Percentiles rank a stretch among this genome's conserved stretches.
Conservation (phyloP, 1,140 invertebrate genomes). For the Drosophila subobscura region DNA sequence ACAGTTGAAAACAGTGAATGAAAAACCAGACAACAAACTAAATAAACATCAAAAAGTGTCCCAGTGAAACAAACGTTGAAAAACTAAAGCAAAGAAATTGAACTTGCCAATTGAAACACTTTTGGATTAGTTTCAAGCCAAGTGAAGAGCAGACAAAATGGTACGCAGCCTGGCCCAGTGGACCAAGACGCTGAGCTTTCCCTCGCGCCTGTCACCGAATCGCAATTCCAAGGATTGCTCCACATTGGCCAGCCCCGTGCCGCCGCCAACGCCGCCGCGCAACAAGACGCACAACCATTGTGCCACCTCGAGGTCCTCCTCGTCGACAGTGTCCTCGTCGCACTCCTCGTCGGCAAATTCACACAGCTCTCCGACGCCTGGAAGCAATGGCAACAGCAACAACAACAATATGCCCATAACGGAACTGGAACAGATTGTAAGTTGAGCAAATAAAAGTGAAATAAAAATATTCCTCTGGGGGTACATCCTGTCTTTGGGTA, state of each 20-base stretch:
- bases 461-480: slow-evolving; percentile 3
- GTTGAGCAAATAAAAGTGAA: slow-evolving; percentile 55
- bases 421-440: slow-evolving; percentile 87
- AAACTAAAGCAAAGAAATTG: slow-evolving; percentile 3
- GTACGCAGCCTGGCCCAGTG: slow-evolving; percentile 93
- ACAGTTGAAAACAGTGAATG: slow-evolving; percentile 49
- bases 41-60: slow-evolving; percentile 13
- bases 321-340: slow-evolving; percentile 83
- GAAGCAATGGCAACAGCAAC: slow-evolving; percentile 84
- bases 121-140: slow-evolving; percentile 70
- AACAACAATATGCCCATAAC: slow-evolving; percentile 85
- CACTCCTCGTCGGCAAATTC: slow-evolving; percentile 69
- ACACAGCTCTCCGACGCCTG: slow-evolving; percentile 71
- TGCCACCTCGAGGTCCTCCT: slow-evolving; percentile 83
- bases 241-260: slow-evolving; percentile 84
- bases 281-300: slow-evolving; percentile 83
- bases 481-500: slow-evolving; percentile 48
- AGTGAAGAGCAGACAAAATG: slow-evolving; percentile 85
- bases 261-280: slow-evolving; percentile 84
- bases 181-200: slow-evolving; percentile 94
- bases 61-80: slow-evolving; percentile 37
- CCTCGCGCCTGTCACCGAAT: slow-evolving; percentile 90
- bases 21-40: too few species aligned
- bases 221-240: slow-evolving; percentile 89
- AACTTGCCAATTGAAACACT: slow-evolving; percentile 55